These are phyloP conservation scores for Samia ricini DNA, from an alignment of 1,140 invertebrate genomes.

Conservation along the genomic window DNA sequence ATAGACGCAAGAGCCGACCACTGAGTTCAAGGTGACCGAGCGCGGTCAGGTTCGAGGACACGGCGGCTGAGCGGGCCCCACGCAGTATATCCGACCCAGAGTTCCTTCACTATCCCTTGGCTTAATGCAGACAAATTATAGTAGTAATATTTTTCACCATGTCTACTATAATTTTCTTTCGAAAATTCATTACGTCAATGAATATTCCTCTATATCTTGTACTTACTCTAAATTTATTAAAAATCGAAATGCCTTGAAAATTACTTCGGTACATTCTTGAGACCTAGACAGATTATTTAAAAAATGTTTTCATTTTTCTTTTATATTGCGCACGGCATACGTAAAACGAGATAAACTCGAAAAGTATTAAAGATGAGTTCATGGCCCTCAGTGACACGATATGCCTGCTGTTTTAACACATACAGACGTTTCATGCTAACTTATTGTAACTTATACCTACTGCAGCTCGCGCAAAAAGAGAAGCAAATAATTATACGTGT, in stretches of 20 bases:
- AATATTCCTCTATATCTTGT: not conserved
- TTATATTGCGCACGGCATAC: constrained; percentile 22
- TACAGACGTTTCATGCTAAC: constrained; percentile 28
- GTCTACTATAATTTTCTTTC: not conserved
- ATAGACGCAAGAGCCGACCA: constrained; percentile 47
- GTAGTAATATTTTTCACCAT: constrained; percentile 1
- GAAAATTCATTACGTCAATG: too few relatives aligned
- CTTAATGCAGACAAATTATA: not conserved
- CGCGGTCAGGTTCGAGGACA: constrained; percentile 75
- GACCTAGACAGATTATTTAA: not conserved
- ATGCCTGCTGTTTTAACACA: constrained; percentile 32
- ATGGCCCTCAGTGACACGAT: constrained; percentile 60
- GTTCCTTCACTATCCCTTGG: constrained; percentile 17
- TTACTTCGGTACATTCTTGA: not conserved
- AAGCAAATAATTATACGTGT: not conserved
- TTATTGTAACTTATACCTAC: constrained; percentile 8
- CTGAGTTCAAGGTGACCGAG: constrained; percentile 70
- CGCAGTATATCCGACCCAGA: constrained; percentile 43
- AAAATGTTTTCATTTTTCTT: not conserved
- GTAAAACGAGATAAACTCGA: constrained; percentile 62
- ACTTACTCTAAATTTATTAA: not conserved
- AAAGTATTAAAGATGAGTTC: constrained; percentile 65
- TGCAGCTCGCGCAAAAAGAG: constrained; percentile 1
- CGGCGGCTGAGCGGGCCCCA: constrained; percentile 48
- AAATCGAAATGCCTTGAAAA: not conserved